Percentiles rank a stretch among this genome's conserved stretches.
phyloP scores from a whole-genome alignment of 37 sponge, comb jelly and placozoan species.

The Oopsacas minuta region DNA sequence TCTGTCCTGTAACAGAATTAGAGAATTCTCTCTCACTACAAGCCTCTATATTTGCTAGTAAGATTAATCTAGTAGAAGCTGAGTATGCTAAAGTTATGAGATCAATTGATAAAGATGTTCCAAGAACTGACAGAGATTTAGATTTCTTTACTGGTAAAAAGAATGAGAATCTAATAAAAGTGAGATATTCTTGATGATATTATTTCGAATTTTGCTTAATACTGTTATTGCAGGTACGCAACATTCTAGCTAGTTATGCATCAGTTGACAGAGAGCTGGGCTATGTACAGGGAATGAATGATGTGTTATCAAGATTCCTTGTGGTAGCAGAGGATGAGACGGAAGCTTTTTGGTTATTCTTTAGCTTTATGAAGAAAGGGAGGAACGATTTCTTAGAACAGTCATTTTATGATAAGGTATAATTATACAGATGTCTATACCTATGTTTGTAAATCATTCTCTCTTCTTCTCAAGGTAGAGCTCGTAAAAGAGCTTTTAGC shows the following conservation, averaged over 20 bases:
- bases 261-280: constrained; percentile 36
- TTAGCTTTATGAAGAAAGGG: constrained; percentile 45
- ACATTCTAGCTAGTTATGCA: constrained; percentile 7
- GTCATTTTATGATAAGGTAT: constrained; percentile 24
- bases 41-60: background rate
- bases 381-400: constrained; percentile 54
- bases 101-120: constrained; percentile 63
- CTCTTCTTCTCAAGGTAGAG: constrained; percentile 25
- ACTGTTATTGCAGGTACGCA: background rate
- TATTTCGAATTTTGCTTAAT: background rate
- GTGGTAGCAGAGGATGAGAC: constrained; percentile 63
- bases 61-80: constrained; percentile 23
- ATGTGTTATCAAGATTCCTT: constrained; percentile 69
- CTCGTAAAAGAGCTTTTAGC: constrained; percentile 40
- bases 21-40: constrained; percentile 14
- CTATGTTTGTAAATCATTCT: too few species aligned
- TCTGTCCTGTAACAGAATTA: background rate
- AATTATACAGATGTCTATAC: too few species aligned
- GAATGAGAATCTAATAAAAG: constrained; percentile 19
- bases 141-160: constrained; percentile 50
- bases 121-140: constrained; percentile 54
- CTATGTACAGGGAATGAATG: constrained; percentile 86
- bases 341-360: constrained; percentile 75
- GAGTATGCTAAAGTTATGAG: constrained; percentile 46
- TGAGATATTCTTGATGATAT: background rate